Conservation (phyloP, 2,113 vertebrate genomes). For the Oryzias javanicus region DNA sequence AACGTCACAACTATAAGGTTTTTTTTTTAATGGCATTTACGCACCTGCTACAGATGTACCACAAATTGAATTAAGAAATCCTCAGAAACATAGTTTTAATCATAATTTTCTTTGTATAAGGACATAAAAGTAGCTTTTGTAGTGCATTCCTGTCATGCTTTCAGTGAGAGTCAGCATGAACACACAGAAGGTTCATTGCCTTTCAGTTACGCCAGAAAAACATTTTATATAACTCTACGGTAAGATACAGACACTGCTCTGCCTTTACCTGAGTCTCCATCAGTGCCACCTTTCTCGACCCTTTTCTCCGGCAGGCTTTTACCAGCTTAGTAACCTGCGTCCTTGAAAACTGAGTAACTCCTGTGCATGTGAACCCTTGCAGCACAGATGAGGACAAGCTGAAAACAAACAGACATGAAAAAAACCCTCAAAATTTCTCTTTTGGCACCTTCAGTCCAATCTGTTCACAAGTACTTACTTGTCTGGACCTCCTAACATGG, state of each 20-base stretch:
- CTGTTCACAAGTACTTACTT: constrained; percentile 48
- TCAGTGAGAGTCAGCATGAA: no score
- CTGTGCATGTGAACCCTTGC: constrained; percentile 76
- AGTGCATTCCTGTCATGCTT: no score
- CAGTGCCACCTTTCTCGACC: constrained; percentile 46
- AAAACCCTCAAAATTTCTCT: not conserved
- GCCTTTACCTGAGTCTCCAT: constrained; percentile 71
- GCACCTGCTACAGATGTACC: no score
- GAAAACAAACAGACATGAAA: constrained; percentile 7
- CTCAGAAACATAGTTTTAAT: no score
- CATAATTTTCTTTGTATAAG: no score
- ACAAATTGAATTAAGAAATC: no score
- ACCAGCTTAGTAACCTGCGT: constrained; percentile 56
- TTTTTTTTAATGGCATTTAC: no score
- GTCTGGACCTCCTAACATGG: constrained; percentile 20
- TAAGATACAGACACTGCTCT: not conserved
- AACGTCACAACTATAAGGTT: no score
- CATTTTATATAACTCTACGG: no score
- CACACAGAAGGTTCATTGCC: no score
- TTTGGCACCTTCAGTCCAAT: not conserved
- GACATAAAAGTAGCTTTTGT: no score
- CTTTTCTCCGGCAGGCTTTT: constrained; percentile 50
- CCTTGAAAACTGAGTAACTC: constrained; percentile 22
- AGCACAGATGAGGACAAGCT: constrained; percentile 73
- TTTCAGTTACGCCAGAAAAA: no score